A percentile compares a stretch with the other conserved stretches of the same genome.
Evolutionary conservation across 2,113 vertebrate genomes (phyloP).

Genomic region (Fulmarus glacialis): DNA sequence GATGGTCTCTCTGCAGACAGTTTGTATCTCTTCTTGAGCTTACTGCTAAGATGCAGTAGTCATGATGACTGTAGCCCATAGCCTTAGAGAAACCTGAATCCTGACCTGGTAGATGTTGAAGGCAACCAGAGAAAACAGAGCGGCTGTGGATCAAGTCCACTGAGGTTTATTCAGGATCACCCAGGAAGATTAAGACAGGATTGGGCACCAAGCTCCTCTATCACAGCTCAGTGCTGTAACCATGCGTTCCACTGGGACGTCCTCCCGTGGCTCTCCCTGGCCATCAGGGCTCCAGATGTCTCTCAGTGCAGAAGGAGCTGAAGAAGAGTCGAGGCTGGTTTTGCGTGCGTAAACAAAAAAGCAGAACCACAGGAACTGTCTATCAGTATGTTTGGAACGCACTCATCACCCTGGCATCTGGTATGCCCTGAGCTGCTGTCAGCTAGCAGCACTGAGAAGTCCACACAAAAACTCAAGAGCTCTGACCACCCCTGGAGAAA

Average conservation of each 20-base stretch:
- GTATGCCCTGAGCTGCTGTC: background rate
- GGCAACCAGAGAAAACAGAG: background rate
- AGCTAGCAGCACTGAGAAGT: background rate
- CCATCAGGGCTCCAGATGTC: background rate
- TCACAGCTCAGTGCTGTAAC: background rate
- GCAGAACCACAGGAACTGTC: background rate
- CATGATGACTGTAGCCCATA: background rate
- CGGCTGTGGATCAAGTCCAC: background rate
- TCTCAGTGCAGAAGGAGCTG: background rate
- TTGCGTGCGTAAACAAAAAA: background rate
- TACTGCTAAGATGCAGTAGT: background rate
- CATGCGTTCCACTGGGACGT: fast-evolving
- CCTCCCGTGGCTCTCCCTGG: background rate
- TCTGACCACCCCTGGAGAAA: background rate
- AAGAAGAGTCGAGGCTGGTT: background rate
- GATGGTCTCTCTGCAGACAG: background rate
- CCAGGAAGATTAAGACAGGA: background rate
- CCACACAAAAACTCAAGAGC: background rate
- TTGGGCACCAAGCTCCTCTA: background rate
- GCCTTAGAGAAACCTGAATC: background rate
- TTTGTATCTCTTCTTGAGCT: background rate
- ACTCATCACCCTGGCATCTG: background rate
- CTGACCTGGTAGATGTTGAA: background rate
- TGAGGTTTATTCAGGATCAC: background rate
- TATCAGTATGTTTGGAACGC: background rate